Evolutionary conservation across 2,797 vertebrate genomes (phyloP), one percentile per base, ranked within the genome.

Genomic region (Gymnoscopelus microlampas): DNA sequence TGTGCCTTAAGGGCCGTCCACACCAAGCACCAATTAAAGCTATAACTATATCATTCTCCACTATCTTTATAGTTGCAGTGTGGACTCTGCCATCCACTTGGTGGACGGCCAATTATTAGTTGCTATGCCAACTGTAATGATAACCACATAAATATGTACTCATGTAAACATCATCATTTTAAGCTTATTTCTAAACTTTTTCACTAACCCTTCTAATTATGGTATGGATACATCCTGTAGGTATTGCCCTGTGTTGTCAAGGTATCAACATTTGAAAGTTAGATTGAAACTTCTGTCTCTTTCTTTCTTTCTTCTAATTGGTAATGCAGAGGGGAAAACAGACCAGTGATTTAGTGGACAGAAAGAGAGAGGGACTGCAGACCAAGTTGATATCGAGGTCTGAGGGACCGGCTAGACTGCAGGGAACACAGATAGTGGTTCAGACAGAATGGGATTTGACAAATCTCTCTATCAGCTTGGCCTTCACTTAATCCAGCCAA

Each of bases 401-500:
- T 51, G 64, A 56, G 60, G 79, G 66, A 62, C 6, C 39, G 39
- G 39, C 39, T 10, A 44, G 39, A 44, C 39, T 9, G 39, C 48
- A 61, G 67, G 15, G 68, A 66, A 56, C 15, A 78, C 68, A 64
- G 73, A 53, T 71, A 51, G 49, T 19, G 58, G 53, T 1, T 32
- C 32, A 0, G 0, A 10, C 32, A 14, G 48, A 66, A 39, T 60
- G 53, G 87, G 89, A 89, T 89, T 89, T 88, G 60, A 83, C 73
- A 88, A 88, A 91, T 86, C 86, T 81, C 73, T 68, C 72, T 84
- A 87, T 89, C 82, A 79, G 81, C 83, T 85, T 75, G 84, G 74
- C 62, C 68, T 75, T 66, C 9, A 74, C 80, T 85, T 89, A 90
- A 91, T 90, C 89, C 85, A 48, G 48, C 60, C 66, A 66, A 69